These are phyloP conservation scores for Dendroctonus ponderosae DNA, from an alignment of 1,140 invertebrate species.

Conservation along the genomic window DNA sequence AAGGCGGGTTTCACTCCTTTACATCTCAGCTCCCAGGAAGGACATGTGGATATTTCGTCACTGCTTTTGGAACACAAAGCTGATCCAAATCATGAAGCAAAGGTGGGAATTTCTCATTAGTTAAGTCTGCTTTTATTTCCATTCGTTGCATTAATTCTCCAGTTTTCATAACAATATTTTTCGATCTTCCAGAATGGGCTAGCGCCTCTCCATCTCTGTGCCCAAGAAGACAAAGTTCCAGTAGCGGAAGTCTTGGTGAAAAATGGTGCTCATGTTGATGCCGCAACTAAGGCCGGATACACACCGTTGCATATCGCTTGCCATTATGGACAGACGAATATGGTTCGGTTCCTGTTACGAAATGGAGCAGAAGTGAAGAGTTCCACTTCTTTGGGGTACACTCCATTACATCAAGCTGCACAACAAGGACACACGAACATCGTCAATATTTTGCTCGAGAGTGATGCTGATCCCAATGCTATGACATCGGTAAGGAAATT, in stretches of 20 bases:
- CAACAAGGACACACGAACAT: slow-evolving; percentile 98
- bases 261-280: slow-evolving; percentile 83
- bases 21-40: slow-evolving; percentile 92
- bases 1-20: slow-evolving; percentile 95
- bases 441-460: slow-evolving; percentile 88
- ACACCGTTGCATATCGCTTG: slow-evolving; percentile 98
- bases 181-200: slow-evolving; percentile 74
- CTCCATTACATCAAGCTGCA: slow-evolving; percentile 95
- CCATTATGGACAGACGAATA: slow-evolving; percentile 96
- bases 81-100: slow-evolving; percentile 84
- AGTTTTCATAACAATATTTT: background rate
- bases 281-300: slow-evolving; percentile 91
- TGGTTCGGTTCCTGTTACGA: slow-evolving; percentile 91
- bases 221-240: slow-evolving; percentile 93
- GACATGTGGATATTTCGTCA: slow-evolving; percentile 93
- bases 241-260: slow-evolving; percentile 91
- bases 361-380: slow-evolving; percentile 71
- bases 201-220: slow-evolving; percentile 85
- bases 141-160: background rate
- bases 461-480: slow-evolving; percentile 93
- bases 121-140: background rate
- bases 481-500: slow-evolving; percentile 77
- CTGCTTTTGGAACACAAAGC: slow-evolving; percentile 90
- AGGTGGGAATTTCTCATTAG: slow-evolving; percentile 53
- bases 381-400: slow-evolving; percentile 81